Conservation (phyloP, 2,888 invertebrate species). For the Gandaritis pyraliata region DNA sequence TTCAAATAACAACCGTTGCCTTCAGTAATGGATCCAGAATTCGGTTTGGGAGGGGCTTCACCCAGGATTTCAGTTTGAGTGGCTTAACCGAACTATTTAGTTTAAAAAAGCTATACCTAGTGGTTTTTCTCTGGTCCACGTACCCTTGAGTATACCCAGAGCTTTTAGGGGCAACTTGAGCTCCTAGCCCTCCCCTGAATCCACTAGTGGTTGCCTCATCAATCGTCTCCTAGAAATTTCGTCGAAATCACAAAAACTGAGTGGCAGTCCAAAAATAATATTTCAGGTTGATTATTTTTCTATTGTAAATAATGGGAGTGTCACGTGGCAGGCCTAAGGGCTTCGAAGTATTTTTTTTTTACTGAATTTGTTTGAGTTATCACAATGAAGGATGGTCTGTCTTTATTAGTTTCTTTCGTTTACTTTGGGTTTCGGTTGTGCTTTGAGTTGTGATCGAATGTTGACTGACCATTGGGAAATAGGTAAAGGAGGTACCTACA, state of each 20-base stretch:
- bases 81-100: no score
- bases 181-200: no score
- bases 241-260: constrained; percentile 74
- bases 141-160: no score
- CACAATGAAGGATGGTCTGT: constrained; percentile 20
- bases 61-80: no score
- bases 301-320: constrained; percentile 77
- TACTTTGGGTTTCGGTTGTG: constrained; percentile 13
- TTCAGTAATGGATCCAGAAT: no score
- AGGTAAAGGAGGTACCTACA: no score
- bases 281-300: constrained; percentile 79
- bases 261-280: constrained; percentile 69
- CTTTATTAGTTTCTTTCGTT: constrained; percentile 29
- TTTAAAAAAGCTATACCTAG: no score
- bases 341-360: constrained; percentile 44
- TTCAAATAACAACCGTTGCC: constrained; percentile 79
- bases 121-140: no score
- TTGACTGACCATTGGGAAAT: not conserved
- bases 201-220: constrained; percentile 56
- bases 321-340: constrained; percentile 62
- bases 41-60: no score
- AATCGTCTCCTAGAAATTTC: constrained; percentile 74
- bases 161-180: no score
- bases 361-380: constrained; percentile 32
- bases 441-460: constrained; percentile 17